A percentile compares a stretch with the other conserved stretches of the same genome.
phyloP scores from a whole-genome alignment of 2,113 vertebrate genomes.

The Paramormyrops kingsleyae region DNA sequence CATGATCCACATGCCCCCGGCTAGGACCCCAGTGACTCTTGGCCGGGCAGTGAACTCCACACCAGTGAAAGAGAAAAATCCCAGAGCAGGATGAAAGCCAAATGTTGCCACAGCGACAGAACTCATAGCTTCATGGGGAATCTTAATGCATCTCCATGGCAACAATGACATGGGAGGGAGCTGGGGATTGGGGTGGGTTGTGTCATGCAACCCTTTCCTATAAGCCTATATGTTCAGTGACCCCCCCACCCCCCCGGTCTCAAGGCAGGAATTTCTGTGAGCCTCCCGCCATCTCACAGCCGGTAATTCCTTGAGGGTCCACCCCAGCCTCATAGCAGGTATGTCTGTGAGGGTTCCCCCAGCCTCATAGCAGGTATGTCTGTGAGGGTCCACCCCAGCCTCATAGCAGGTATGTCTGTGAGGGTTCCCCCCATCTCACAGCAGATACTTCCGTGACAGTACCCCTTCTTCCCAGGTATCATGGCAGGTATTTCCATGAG shows the following conservation, averaged over 20 bases:
- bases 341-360: background rate
- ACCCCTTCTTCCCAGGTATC: too few species aligned
- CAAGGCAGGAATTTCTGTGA: background rate
- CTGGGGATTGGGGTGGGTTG: background rate
- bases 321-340: background rate
- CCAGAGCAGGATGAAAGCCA: constrained; percentile 24
- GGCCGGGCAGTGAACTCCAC: background rate
- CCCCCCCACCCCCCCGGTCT: background rate
- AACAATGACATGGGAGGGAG: constrained; percentile 5
- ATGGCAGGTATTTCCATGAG: background rate
- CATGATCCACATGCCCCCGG: background rate
- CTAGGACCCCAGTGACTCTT: background rate
- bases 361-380: background rate
- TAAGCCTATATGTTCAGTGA: background rate
- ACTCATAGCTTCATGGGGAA: constrained; percentile 9
- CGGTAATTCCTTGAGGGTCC: background rate
- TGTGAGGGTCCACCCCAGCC: background rate
- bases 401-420: background rate
- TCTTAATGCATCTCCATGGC: constrained; percentile 18
- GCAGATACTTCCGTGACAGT: background rate
- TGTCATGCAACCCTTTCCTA: constrained; percentile 10
- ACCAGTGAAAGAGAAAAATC: background rate
- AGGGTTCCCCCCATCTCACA: background rate
- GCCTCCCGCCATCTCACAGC: too few species aligned
- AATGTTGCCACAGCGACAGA: constrained; percentile 18